Base-by-base conservation (phyloP, 2,113 vertebrate species). In the Rhodinocichla rosea region DNA sequence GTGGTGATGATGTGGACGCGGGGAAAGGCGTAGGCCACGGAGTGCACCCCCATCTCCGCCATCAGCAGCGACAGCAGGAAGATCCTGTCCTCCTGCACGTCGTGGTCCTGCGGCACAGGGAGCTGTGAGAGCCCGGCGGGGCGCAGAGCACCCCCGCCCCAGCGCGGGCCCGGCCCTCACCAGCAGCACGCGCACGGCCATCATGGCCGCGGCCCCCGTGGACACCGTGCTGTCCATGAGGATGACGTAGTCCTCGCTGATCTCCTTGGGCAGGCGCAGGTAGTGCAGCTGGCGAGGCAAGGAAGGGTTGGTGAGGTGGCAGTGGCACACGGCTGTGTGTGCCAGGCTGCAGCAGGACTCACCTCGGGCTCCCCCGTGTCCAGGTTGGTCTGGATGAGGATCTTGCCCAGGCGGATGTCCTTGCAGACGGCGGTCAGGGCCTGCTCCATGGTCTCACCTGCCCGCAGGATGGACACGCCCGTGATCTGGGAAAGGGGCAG, bases 151-250 rank as follows among this genome's bases (percentile, higher is more conserved):
- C 6, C 12, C 35, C 0, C 1, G 5, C 10, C 70, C 30, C 1
- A 0, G 5, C 44, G 4, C 30, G 3, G 0, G 1, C 5, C 59
- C 3, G 0, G 30, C 4, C 22, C 98, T 79, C 87, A 99, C 99
- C 94, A 99, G 98, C 89, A 99, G 97, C 6, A 99, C 99, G 21
- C 99, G 94, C 83, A 99, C 97, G 0, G 98, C 99, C 99, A 99
- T 99, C 97, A 99, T 98, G 37, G 99, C 99, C 0, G 99, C 99
- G 0, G 99, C 99, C 2, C 99, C 99, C 0, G 99, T 99, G 71
- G 99, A 99, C 62, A 99, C 99, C 0, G 99, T 99, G 98, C 99
- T 99, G 98, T 99, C 99, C 99, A 99, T 99, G 73, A 99, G 97
- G 89, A 99, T 99, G 59, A 99, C 99, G 7, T 99, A 99, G 97